Evolutionary conservation across 1,140 invertebrate species (phyloP), one percentile per base, ranked within the genome.

Genomic region (Aphaenogaster ashmeadi): DNA sequence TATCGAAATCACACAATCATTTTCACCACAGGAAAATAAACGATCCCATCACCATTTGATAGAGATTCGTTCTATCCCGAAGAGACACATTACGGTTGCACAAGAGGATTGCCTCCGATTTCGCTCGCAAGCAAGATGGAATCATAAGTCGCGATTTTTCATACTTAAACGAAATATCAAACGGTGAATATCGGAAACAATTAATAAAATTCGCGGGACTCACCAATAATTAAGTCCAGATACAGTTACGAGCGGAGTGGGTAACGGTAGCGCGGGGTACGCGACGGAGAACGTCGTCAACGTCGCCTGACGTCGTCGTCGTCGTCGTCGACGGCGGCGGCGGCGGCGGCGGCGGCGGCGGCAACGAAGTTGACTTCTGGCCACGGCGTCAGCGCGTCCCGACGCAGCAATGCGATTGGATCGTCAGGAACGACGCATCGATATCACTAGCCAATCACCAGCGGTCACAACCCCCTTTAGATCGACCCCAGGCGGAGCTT

Each of bases 171-270:
- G 18, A 6, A 33, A 18, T 41, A 27, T 54, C 21, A 47, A 74
- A 21, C 18, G 0, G 8, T 5, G 7, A 52, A 56, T 33, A 74
- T 4, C 33, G 56, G 5, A 18, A 18, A 21, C 8, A 41, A 58
- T 72, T 56, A 27, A 38, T 67, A 78, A 41, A n/a, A 66, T 33
- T 69, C 62, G 15, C 77, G 56, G 41, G 52, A 95, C 95, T 95
- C 95, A 95, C 95, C 95, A 95, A 95, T 95, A 95, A 95, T 95
- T 94, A 94, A 95, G 94, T 95, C 94, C 94, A 95, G 94, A 95
- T 93, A 93, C 88, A 87, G 87, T 86, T 92, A 93, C 85, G 90
- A 91, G 92, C 93, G 93, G 93, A 93, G 90, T 92, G 94, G 94
- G 93, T 94, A 60, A 85, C 74, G 72, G 88, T 84, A 93, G 91